Base-by-base conservation (phyloP, 2,888 invertebrate species). In the Lochmaea capreae region DNA sequence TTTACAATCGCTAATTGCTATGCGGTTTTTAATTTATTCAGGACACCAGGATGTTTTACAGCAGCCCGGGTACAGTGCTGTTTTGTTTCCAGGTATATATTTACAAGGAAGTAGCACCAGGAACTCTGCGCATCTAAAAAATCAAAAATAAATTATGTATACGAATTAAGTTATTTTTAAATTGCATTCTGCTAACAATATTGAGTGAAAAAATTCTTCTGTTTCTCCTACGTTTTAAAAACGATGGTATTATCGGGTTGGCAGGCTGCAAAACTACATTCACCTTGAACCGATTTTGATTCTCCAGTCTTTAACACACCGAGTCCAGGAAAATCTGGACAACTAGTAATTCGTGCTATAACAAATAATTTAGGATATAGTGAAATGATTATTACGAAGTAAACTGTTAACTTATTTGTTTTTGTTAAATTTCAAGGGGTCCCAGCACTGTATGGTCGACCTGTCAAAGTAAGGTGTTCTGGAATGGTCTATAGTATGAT, bases 301-400 rank as follows among this genome's bases (percentile, higher is more conserved):
- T 65, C 65, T 52, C 65, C 65, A 26, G 14, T 26, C 22, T 65
- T 65, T 4, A 65, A 22, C 0, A 49, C 52, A n/a, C 52, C 33
- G 8, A 46, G 49, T 26, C 65, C 65, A 49, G 43, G 46, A 4
- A 14, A n/a, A 4, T n/a, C 8, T 9, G 42, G 16, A 46, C 65
- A 65, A 18, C 43, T 8, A 10, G 10, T 39, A 10, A 63, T 42
- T 65, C 9, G 5, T 39, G 33, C 33, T 39, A 39, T 39, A 39
- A 39, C 33, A 39, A 39, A 39, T 39, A 39, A 39, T 39, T 39
- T 9, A 3, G 22, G 22, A 22, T 22, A 22, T 22, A 22, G 22
- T 3, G 22, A 22, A 22, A 3, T 22, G 22, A 22, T 22, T 22
- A 1, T 3, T 2, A 22, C 22, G 1, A 22, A 22, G 22, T 22